Evolutionary conservation across 2,888 invertebrate species (phyloP).

Genomic region (Xanthia togata): DNA sequence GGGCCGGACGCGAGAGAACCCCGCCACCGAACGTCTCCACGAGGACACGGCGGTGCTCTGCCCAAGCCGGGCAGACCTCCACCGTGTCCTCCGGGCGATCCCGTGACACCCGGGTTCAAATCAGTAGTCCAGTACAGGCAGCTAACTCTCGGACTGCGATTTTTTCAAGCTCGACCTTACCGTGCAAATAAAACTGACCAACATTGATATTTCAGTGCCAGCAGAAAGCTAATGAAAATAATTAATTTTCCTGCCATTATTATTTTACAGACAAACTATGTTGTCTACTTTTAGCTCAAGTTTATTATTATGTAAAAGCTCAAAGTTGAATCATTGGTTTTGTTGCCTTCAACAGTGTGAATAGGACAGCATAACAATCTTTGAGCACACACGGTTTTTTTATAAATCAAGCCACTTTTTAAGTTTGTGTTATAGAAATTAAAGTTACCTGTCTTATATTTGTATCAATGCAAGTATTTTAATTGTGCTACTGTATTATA

Average conservation of each 20-base stretch:
- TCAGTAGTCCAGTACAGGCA: neutral
- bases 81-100: too few species aligned
- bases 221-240: neutral
- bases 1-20: too few species aligned
- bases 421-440: constrained; percentile 3
- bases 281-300: constrained; percentile 10
- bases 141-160: neutral
- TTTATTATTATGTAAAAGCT: constrained; percentile 8
- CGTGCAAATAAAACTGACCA: neutral
- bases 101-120: too few species aligned
- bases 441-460: constrained; percentile 37
- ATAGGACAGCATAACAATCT: neutral
- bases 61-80: too few species aligned
- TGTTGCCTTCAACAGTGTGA: neutral
- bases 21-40: too few species aligned
- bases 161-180: neutral
- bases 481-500: constrained; percentile 35
- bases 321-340: constrained; percentile 11
- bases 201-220: neutral
- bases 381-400: neutral
- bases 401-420: neutral
- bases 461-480: constrained; percentile 20
- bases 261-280: neutral
- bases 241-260: neutral
- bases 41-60: too few species aligned